Base-by-base conservation (phyloP, 2,888 invertebrate species). In the Chrysolina haemoptera region DNA sequence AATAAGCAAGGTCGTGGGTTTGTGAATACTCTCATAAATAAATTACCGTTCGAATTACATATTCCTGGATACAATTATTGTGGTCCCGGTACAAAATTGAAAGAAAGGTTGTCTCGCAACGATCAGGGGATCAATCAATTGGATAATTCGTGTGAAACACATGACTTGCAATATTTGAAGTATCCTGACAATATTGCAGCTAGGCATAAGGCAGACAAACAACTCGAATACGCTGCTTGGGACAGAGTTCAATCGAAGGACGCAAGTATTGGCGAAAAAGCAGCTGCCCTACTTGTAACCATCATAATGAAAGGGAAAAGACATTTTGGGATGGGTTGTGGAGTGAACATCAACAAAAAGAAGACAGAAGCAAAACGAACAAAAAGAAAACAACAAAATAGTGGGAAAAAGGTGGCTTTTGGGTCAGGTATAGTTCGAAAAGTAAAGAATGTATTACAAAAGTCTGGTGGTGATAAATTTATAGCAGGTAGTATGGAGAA, bases 41-140 rank as follows among this genome's bases (percentile, higher is more conserved):
- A 69, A 35, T 35, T 73, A 22, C 64, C 64, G 12, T 69, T 73
- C 69, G 69, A 73, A 55, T 41, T 64, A 20, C 73, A 65, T 27
- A 20, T 73, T 10, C 73, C 69, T 6, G 18, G 50, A n/a, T 50
- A 50, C n/a, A 12, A 50, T 12, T 16, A 50, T 50, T 50, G 16
- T 16, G 48, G 16, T 16, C 50, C 16, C 5, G 50, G 16, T 50
- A 50, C 4, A 9, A 18, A 50, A 5, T 16, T 18, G 16, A n/a
- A 50, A 16, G 10, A 50, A 9, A 50, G 2, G 16, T 16, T 50
- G 50, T 8, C 1, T 0, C 4, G 18, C 10, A 9, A 16, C 10
- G 50, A 50, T 50, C 50, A 14, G 1, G 50, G 16, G 1, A 16
- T 16, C n/a, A 50, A 50, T 16, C 27, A 50, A 16, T 18, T 50